phyloP scores from a whole-genome alignment of 1,140 invertebrate genomes.

The Heliconius himera region DNA sequence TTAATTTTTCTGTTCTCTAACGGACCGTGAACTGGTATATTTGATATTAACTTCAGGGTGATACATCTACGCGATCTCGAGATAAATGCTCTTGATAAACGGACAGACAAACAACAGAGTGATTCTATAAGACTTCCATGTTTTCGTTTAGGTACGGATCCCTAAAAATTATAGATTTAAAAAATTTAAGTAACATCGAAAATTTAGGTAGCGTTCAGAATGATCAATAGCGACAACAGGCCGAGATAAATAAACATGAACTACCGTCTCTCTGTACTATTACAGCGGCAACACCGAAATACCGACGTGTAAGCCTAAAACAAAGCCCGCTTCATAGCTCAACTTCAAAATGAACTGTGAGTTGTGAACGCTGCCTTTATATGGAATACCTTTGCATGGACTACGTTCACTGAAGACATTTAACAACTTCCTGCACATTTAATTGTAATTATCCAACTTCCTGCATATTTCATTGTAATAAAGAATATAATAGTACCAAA shows the following conservation, averaged over 20 bases:
- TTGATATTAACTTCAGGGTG: too few species aligned
- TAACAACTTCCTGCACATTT: not conserved
- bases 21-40: too few species aligned
- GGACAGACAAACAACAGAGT: too few species aligned
- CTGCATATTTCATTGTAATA: not conserved
- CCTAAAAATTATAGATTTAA: not conserved
- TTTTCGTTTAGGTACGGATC: too few species aligned
- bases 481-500: not conserved
- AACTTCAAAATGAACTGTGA: not conserved
- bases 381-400: not conserved
- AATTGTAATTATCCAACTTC: not conserved
- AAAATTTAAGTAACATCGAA: not conserved
- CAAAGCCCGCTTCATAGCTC: slow-evolving; percentile 11
- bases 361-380: not conserved
- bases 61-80: too few species aligned
- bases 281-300: not conserved
- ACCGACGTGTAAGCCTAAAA: slow-evolving; percentile 8
- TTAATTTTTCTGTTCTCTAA: too few species aligned
- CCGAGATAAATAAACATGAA: slow-evolving; percentile 11
- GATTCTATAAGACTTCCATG: too few species aligned
- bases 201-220: not conserved
- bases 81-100: too few species aligned
- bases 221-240: not conserved
- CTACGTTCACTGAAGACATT: not conserved
- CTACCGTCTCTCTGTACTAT: slow-evolving; percentile 2